Evolutionary conservation across 64 coral and sea anemone genomes (phyloP).

Genomic region (Pocillopora verrucosa): DNA sequence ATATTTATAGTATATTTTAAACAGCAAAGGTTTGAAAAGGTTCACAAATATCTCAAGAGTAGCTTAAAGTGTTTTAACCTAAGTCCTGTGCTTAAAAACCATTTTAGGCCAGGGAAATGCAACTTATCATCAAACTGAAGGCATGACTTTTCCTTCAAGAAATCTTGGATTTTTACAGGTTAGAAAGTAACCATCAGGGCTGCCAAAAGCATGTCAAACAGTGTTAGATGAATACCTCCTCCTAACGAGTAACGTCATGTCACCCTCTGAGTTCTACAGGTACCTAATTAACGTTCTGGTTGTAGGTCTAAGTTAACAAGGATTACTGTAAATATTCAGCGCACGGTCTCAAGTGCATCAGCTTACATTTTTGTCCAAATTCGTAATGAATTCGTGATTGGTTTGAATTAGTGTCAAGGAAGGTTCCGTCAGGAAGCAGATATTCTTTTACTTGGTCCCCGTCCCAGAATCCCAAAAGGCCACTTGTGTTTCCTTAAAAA

Average conservation of each 20-base stretch:
- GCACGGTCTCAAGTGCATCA: background rate
- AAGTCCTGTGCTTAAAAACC: too few species aligned
- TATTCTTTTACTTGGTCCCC: constrained; percentile 48
- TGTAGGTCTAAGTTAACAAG: background rate
- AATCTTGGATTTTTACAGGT: background rate
- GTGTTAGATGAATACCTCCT: background rate
- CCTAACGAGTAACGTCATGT: background rate
- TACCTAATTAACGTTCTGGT: background rate
- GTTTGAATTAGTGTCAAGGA: constrained; percentile 30
- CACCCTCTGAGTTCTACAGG: background rate
- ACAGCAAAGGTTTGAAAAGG: too few species aligned
- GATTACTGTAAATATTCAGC: background rate
- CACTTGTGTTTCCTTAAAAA: constrained; percentile 58
- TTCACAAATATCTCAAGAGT: too few species aligned
- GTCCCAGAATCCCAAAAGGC: constrained; percentile 71
- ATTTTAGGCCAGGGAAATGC: too few species aligned
- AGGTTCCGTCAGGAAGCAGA: constrained; percentile 58
- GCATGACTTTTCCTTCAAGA: background rate
- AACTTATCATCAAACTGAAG: background rate
- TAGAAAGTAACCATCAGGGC: background rate
- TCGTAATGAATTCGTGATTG: constrained; percentile 40
- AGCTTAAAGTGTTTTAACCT: too few species aligned
- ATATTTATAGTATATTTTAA: too few species aligned
- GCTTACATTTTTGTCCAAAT: constrained; percentile 76
- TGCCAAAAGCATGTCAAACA: background rate